Conservation (phyloP, 2,888 invertebrate genomes). For the Torymus tubicola region DNA sequence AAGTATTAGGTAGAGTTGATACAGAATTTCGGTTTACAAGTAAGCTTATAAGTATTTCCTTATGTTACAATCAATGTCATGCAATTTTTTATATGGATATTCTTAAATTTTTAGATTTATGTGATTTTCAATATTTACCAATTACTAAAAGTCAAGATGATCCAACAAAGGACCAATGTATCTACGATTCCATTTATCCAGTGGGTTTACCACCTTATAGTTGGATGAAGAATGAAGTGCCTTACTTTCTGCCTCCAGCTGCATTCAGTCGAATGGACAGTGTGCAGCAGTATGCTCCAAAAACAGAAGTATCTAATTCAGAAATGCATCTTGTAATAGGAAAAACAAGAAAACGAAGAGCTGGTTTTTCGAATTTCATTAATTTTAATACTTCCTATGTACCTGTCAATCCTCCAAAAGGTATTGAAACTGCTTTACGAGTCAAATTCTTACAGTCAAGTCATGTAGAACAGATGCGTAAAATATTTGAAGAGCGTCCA, state of each 20-base stretch:
- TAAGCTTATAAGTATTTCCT: conserved; percentile 70
- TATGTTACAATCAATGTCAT: too few species aligned
- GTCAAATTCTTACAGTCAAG: conserved; percentile 74
- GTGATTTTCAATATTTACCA: conserved; percentile 95
- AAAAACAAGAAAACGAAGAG: conserved; percentile 78
- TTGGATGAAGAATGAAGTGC: conserved; percentile 80
- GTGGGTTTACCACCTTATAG: conserved; percentile 77
- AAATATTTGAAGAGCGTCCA: conserved; percentile 89
- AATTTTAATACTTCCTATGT: conserved; percentile 82
- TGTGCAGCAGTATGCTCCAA: conserved; percentile 71
- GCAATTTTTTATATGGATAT: too few species aligned
- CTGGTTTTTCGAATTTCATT: conserved; percentile 81
- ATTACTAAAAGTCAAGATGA: conserved; percentile 77
- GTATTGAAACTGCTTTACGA: conserved; percentile 78
- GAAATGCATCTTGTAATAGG: conserved; percentile 76
- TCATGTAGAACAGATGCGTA: conserved; percentile 71
- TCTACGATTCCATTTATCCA: conserved; percentile 83
- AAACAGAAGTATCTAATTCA: conserved; percentile 66
- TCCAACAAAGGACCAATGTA: conserved; percentile 78
- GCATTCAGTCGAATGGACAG: conserved; percentile 88
- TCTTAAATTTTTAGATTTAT: conserved; percentile 81
- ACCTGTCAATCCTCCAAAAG: conserved; percentile 81
- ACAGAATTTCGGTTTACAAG: conserved; percentile 83
- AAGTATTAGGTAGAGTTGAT: conserved; percentile 81
- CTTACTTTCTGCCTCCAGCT: conserved; percentile 86